These are phyloP conservation scores for Melieria omissa DNA, from an alignment of 2,888 invertebrate species.

Conservation along the genomic window DNA sequence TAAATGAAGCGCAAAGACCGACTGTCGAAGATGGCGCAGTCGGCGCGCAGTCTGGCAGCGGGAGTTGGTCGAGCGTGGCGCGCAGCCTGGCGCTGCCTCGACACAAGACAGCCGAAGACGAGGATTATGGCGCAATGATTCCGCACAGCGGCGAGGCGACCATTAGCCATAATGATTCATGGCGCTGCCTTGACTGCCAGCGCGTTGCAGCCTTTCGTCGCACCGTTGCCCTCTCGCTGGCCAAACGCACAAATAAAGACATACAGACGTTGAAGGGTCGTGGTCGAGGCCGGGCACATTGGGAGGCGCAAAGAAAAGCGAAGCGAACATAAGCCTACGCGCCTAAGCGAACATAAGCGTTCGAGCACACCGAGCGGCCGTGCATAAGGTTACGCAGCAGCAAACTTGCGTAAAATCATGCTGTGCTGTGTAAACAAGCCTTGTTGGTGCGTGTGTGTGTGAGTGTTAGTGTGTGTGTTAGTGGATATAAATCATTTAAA, in stretches of 20 bases:
- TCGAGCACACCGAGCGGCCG: neutral
- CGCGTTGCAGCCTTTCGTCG: neutral
- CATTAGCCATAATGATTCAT: conserved; percentile 34
- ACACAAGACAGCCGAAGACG: conserved; percentile 3
- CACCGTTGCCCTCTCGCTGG: too few species aligned
- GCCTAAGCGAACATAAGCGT: too few species aligned
- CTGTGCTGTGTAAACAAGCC: neutral
- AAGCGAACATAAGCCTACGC: neutral
- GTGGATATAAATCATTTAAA: conserved; percentile 62
- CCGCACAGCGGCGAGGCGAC: conserved; percentile 4
- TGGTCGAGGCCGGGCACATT: too few species aligned
- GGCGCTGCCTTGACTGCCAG: neutral
- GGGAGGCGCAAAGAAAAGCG: too few species aligned
- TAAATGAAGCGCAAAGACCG: conserved; percentile 35
- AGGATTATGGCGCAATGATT: conserved; percentile 19
- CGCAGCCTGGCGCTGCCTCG: neutral
- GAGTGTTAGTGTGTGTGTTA: neutral
- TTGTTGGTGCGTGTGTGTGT: too few species aligned
- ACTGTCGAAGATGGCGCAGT: neutral
- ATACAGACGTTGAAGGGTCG: too few species aligned
- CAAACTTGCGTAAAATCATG: conserved; percentile 57
- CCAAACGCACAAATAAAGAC: too few species aligned
- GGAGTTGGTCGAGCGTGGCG: conserved; percentile 2
- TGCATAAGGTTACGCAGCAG: conserved; percentile 48
- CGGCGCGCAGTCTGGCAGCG: neutral